These are phyloP conservation scores for Lepidocyrtoides sp. DNA, from an alignment of 2,888 invertebrate species.

Conservation along the genomic window DNA sequence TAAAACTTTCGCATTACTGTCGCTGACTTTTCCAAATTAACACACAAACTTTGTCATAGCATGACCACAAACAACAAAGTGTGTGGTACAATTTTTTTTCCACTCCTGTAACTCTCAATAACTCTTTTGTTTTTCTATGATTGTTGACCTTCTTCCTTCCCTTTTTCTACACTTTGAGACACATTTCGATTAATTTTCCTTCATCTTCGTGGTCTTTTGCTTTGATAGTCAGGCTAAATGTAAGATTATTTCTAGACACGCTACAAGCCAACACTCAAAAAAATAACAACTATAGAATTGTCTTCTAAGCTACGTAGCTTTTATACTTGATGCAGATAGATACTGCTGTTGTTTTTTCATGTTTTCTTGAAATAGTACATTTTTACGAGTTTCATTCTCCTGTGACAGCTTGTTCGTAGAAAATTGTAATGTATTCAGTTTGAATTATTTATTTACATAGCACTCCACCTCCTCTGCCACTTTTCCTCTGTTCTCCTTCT, in stretches of 20 bases:
- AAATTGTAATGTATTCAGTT: conserved; percentile 48
- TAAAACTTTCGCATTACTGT: no score
- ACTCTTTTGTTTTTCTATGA: background rate
- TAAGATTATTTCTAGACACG: background rate
- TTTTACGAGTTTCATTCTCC: background rate
- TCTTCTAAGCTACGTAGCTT: background rate
- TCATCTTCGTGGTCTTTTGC: background rate
- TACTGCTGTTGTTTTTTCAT: background rate
- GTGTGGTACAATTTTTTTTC: background rate
- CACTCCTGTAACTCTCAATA: background rate
- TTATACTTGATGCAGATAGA: background rate
- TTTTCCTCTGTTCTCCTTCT: background rate
- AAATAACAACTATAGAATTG: background rate
- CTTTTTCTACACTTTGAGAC: background rate
- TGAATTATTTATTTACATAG: conserved; percentile 57
- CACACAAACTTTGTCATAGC: no score
- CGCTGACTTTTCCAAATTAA: no score
- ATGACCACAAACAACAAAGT: background rate
- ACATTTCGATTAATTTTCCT: conserved; percentile 7
- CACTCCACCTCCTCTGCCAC: background rate
- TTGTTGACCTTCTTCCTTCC: background rate
- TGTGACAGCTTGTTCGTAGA: conserved; percentile 47
- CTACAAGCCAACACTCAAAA: background rate
- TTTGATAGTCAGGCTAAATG: background rate
- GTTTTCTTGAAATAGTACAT: background rate